Base-by-base conservation (phyloP, 2,797 vertebrate species). In the Sebastes jordani region DNA sequence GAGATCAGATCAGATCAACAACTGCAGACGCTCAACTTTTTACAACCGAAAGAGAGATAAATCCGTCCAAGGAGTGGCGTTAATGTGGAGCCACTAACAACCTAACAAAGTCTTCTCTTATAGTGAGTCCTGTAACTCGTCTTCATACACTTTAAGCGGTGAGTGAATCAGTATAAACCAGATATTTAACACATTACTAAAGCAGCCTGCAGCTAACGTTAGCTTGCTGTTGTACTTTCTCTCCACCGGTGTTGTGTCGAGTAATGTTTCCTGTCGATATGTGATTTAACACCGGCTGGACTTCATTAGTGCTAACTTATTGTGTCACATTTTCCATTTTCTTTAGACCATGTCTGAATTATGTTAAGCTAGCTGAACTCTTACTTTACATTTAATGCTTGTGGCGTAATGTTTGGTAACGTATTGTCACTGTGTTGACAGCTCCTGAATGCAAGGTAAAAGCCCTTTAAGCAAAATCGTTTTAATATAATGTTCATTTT, bases 301-400 rank as follows among this genome's bases (percentile, higher is more conserved):
- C 6, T 3, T 64, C 4, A 27, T 32, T 27, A 25, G 1, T 25
- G 56, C 2, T 1, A 4, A 4, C 4, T 42, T n/a, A 4, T 3
- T 30, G 63, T 78, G 63, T 78, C 77, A 69, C 13, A 77, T 18
- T 82, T 77, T 74, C 84, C 78, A 34, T 18, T 9, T 42, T 42
- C 38, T 42, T 42, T 42, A 42, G 38, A 42, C 38, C 16, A 2
- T 11, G 34, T 29, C 2, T 4, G 16, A 4, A 2, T 3, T 27
- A 13, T 29, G 1, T 20, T 5, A 49, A 71, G 62, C 52, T 32
- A 8, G 22, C 29, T 49, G 20, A 54, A 54, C 49, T 8, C 14
- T 11, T 38, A 18, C 14, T 6, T 22, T 34, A 14, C 11, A 14
- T 22, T 2, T 16, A 13, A 22, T 14, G 6, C 2, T 49, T 18